Evolutionary conservation across 2,113 vertebrate species (phyloP).

Genomic region (Eurystomus gularis): DNA sequence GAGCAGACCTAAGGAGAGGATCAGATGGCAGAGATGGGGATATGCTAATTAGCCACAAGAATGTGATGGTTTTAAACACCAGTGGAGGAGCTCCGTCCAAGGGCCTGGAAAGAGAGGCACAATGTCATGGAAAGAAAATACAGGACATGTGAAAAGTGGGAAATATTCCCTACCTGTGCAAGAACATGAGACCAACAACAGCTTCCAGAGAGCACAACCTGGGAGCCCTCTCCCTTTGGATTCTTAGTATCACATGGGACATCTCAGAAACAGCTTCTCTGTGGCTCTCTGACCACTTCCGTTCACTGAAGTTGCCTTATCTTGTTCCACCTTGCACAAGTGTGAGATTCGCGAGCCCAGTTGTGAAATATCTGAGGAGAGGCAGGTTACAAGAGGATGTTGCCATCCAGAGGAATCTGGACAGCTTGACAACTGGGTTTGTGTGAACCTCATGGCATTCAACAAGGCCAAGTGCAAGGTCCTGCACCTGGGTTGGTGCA

Average conservation of each 20-base stretch:
- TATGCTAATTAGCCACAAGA: not conserved
- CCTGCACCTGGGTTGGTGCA: not conserved
- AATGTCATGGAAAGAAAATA: not conserved
- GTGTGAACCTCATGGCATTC: not conserved
- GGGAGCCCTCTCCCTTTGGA: not conserved
- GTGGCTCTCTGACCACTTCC: not conserved
- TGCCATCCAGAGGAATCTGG: too few relatives aligned
- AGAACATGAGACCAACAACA: not conserved
- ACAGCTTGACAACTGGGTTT: too few relatives aligned
- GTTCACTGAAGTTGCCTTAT: not conserved
- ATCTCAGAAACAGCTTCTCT: not conserved
- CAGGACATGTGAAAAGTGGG: not conserved
- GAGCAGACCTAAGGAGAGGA: not conserved
- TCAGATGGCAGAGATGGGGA: slow-evolving; percentile 17
- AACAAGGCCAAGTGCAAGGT: not conserved
- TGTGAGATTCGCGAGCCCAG: not conserved
- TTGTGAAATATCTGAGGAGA: not conserved
- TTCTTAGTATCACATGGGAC: too few relatives aligned
- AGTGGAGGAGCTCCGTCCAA: not conserved
- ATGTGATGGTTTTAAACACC: not conserved
- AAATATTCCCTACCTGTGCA: not conserved
- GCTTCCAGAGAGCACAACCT: not conserved
- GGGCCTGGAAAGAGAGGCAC: not conserved
- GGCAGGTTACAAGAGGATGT: not conserved
- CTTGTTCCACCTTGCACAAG: not conserved